phyloP scores from a whole-genome alignment of 2,113 vertebrate genomes.

The Dasyprocta punctata region DNA sequence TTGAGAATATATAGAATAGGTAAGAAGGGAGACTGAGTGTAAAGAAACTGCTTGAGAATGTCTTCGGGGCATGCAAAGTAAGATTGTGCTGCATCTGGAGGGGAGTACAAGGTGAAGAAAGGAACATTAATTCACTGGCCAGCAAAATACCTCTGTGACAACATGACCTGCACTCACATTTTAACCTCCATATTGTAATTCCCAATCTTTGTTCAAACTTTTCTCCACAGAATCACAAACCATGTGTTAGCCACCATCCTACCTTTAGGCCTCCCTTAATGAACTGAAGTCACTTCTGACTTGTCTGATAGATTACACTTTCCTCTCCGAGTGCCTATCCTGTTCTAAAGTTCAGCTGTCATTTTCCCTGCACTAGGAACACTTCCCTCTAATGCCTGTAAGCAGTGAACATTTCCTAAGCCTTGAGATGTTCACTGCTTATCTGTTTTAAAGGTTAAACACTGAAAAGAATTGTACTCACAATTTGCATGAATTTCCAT shows the following conservation, averaged over 20 bases:
- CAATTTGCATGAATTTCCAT: neutral
- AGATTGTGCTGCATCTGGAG: neutral
- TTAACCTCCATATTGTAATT: neutral
- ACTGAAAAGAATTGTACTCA: neutral
- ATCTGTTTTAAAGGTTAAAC: neutral
- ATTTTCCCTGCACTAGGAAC: rapidly evolving
- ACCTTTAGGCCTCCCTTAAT: neutral
- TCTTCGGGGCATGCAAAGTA: neutral
- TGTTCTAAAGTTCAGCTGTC: neutral
- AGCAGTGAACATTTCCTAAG: neutral
- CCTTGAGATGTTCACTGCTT: neutral
- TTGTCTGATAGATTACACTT: neutral
- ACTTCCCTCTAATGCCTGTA: neutral
- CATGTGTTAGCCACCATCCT: neutral
- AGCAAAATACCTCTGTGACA: neutral
- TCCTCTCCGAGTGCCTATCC: neutral
- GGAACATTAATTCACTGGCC: neutral
- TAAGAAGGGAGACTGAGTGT: neutral
- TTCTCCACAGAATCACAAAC: neutral
- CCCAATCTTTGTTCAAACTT: neutral
- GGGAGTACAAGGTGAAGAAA: neutral
- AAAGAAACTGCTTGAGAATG: neutral
- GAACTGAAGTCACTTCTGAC: neutral
- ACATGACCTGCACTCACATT: too few species aligned
- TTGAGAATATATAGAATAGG: neutral